Conservation (phyloP, 2,113 vertebrate genomes). For the Papio anubis region DNA sequence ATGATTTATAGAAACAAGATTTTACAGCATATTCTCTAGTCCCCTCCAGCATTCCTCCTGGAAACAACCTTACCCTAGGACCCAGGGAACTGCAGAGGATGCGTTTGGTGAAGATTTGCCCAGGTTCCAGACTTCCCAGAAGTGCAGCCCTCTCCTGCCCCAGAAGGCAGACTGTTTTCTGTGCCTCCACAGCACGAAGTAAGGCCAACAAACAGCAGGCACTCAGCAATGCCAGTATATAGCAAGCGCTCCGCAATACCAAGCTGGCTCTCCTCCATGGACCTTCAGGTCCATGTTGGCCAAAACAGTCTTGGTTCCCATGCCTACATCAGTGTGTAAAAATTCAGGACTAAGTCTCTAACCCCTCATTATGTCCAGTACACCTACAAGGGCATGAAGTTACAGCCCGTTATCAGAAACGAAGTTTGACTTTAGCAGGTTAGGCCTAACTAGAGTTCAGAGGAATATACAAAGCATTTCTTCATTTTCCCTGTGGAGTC, state of each 20-base stretch:
- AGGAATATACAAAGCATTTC: background rate
- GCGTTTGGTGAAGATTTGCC: background rate
- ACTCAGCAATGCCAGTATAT: background rate
- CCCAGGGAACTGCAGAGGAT: background rate
- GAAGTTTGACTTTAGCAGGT: background rate
- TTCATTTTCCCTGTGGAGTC: background rate
- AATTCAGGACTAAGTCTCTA: background rate
- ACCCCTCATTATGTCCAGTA: background rate
- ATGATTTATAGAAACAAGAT: background rate
- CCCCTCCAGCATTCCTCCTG: background rate
- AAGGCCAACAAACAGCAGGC: background rate
- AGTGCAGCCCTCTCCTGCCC: background rate
- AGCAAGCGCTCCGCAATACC: background rate
- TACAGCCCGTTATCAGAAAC: background rate
- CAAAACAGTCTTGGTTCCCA: background rate
- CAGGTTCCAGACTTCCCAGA: background rate
- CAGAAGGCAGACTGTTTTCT: background rate
- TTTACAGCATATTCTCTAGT: background rate
- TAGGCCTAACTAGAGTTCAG: background rate
- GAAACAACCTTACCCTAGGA: background rate
- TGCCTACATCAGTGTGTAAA: background rate
- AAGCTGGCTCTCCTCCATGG: background rate
- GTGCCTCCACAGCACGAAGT: background rate
- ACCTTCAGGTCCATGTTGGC: background rate
- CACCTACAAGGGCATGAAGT: background rate